These are phyloP conservation scores for Toxotes chatareus DNA, from an alignment of 2,113 vertebrate genomes.

Conservation along the genomic window DNA sequence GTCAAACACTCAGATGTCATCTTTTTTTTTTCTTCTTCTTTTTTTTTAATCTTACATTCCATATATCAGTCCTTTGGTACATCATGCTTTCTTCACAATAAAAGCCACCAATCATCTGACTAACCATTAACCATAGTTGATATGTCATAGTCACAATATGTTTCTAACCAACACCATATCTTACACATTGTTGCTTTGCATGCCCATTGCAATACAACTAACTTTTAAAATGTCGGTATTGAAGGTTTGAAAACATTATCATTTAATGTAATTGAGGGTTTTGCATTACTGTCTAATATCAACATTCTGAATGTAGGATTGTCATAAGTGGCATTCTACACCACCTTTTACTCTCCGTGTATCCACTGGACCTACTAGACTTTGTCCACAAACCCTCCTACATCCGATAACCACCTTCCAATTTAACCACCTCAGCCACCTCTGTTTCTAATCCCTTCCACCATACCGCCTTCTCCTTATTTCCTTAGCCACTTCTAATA, in stretches of 20 bases:
- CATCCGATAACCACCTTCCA: conserved; percentile 72
- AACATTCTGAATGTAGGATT: neutral
- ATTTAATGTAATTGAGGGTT: neutral
- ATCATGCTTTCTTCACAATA: conserved; percentile 26
- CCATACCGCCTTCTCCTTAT: conserved; percentile 40
- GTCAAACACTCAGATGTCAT: conserved; percentile 11
- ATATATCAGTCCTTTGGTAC: conserved; percentile 47
- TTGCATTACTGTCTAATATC: neutral
- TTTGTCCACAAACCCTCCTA: conserved; percentile 27
- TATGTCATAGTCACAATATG: neutral
- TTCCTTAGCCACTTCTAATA: conserved; percentile 69
- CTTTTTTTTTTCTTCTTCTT: conserved; percentile 23
- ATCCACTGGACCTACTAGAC: neutral
- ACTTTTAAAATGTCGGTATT: neutral
- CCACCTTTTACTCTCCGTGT: neutral
- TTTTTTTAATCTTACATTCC: conserved; percentile 31
- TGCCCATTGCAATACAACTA: neutral
- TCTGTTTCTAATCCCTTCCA: conserved; percentile 55
- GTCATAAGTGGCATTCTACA: neutral
- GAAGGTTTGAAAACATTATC: neutral
- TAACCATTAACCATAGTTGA: neutral
- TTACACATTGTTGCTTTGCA: neutral
- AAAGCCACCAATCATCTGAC: conserved; percentile 42
- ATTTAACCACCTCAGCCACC: conserved; percentile 16
- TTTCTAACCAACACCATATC: neutral